Evolutionary conservation across 2,888 invertebrate genomes (phyloP).

Genomic region (Melieria omissa): DNA sequence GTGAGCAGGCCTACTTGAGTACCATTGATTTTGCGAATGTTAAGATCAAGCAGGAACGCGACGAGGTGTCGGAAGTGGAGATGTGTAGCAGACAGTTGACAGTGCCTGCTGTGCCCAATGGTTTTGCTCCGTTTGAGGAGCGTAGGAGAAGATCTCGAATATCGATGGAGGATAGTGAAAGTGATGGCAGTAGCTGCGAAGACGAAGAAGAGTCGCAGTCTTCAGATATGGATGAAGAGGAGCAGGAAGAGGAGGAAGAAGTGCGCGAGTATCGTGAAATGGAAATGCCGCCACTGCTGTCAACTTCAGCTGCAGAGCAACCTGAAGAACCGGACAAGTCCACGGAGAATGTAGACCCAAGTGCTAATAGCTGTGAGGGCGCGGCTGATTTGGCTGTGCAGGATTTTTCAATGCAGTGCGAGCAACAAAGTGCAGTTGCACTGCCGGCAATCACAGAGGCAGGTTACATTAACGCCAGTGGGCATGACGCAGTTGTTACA

Average conservation of each 20-base stretch:
- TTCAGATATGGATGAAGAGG: slow-evolving; percentile 43
- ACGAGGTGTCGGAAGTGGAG: slow-evolving; percentile 51
- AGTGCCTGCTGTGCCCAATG: slow-evolving; percentile 18
- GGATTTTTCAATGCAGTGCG: too few species aligned
- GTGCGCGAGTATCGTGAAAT: slow-evolving; percentile 52
- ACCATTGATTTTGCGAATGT: slow-evolving; percentile 57
- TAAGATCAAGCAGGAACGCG: slow-evolving; percentile 60
- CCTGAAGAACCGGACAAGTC: neutral
- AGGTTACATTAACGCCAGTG: neutral
- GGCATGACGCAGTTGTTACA: neutral
- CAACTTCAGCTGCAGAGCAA: slow-evolving; percentile 1
- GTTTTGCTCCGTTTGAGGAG: slow-evolving; percentile 1
- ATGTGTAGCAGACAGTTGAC: slow-evolving; percentile 20
- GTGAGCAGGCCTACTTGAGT: slow-evolving; percentile 54
- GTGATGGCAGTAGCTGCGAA: slow-evolving; percentile 1
- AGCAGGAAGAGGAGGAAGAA: slow-evolving; percentile 35
- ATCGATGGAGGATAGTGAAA: slow-evolving; percentile 19
- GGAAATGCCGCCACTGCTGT: slow-evolving; percentile 44
- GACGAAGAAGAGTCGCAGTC: slow-evolving; percentile 39
- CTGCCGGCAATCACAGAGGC: neutral
- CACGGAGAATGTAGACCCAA: neutral
- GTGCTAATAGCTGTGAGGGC: neutral
- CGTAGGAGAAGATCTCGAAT: neutral
- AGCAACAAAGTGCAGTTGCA: too few species aligned
- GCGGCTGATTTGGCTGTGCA: neutral